Percentiles rank a stretch among this genome's conserved stretches.
Conservation (phyloP, 1,140 invertebrate genomes). For the Hycleus phaleratus region DNA sequence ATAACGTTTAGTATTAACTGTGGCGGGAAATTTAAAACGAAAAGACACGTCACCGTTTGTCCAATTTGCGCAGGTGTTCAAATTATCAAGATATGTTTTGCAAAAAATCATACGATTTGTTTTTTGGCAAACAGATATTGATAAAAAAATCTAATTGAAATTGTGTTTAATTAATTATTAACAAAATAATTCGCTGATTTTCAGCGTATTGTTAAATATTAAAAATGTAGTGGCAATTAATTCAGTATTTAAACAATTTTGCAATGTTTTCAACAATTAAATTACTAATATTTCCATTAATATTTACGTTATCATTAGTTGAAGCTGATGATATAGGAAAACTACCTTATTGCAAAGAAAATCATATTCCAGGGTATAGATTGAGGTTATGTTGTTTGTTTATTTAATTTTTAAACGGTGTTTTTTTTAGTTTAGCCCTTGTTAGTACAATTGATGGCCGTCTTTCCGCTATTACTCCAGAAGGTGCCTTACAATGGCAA, state of each 20-base stretch:
- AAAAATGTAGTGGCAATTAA: neutral
- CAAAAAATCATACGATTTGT: no score
- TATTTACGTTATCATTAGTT: neutral
- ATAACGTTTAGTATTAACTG: no score
- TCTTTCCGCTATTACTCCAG: constrained; percentile 66
- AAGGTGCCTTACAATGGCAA: constrained; percentile 67
- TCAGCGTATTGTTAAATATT: no score
- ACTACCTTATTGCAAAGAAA: neutral
- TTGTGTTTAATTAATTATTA: no score
- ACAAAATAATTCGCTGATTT: no score
- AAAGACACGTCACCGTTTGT: no score
- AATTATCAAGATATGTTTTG: neutral
- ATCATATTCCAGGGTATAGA: neutral
- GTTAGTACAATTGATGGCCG: constrained; percentile 84
- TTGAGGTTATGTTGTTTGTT: neutral
- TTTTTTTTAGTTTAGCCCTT: constrained; percentile 59
- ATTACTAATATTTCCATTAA: neutral
- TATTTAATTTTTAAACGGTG: neutral
- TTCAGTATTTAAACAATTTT: neutral
- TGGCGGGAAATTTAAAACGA: no score
- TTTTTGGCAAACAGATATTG: no score
- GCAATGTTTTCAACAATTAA: neutral
- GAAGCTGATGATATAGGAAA: neutral
- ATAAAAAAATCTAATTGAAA: neutral
- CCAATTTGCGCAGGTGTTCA: neutral